Conservation (phyloP, 2,113 vertebrate species). For the Mastomys natalensis region DNA sequence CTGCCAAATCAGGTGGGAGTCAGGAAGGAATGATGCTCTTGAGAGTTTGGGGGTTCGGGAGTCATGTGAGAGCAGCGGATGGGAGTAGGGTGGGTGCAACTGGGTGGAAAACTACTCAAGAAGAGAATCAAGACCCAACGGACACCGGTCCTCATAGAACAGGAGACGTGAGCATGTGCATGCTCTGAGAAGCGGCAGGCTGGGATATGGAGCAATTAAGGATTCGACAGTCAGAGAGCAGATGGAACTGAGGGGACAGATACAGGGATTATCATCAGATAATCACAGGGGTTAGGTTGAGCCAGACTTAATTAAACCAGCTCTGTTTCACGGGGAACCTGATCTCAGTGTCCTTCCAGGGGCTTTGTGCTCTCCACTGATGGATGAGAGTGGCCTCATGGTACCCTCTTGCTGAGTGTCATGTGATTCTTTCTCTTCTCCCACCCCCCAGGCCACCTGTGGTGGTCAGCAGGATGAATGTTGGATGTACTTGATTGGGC, state of each 20-base stretch:
- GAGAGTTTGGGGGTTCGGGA: not conserved
- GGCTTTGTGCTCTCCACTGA: not conserved
- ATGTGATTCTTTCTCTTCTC: not conserved
- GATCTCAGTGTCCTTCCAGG: not conserved
- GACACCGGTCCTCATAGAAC: not conserved
- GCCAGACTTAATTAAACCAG: conserved; percentile 47
- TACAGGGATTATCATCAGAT: conserved; percentile 22
- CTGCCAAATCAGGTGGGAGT: not conserved
- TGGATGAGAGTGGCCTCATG: not conserved
- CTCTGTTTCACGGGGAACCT: not conserved
- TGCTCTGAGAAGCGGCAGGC: not conserved
- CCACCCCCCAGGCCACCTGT: not conserved
- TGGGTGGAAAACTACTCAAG: not conserved
- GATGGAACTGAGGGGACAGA: not conserved
- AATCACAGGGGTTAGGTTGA: not conserved
- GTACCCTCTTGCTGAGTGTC: not conserved
- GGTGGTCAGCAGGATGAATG: not conserved
- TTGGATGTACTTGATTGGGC: not conserved
- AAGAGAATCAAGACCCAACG: not conserved
- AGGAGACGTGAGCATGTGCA: not conserved
- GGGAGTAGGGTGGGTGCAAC: not conserved
- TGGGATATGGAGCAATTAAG: not conserved
- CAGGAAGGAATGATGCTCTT: not conserved
- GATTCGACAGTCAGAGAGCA: not conserved
- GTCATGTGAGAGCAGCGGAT: not conserved